Conservation (phyloP, 2,888 invertebrate species). For the Lacanobia oleracea region DNA sequence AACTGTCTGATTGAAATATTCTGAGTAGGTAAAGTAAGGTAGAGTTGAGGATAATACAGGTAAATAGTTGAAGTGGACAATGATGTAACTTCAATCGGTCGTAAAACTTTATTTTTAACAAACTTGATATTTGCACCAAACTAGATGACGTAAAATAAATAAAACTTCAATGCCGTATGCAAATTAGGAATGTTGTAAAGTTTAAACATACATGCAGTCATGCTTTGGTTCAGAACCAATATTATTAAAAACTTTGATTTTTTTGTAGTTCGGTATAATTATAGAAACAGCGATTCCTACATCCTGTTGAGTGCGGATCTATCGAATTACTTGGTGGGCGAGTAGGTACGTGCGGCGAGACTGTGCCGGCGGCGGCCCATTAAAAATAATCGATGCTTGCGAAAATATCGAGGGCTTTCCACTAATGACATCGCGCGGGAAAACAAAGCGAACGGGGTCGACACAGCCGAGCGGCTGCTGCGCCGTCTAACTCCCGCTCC, state of each 20-base stretch:
- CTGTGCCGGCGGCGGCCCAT: constrained; percentile 84
- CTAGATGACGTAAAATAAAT: constrained; percentile 34
- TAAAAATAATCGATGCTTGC: constrained; percentile 89
- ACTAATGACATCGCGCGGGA: constrained; percentile 88
- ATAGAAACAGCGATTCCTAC: constrained; percentile 40
- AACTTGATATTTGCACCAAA: constrained; percentile 11
- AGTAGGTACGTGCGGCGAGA: constrained; percentile 75
- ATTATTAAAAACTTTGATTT: constrained; percentile 24
- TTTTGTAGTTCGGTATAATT: constrained; percentile 36
- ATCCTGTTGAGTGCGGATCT: constrained; percentile 61
- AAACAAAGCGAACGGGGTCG: constrained; percentile 85
- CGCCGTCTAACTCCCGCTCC: constrained; percentile 57
- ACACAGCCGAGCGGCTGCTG: constrained; percentile 58
- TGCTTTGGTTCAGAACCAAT: constrained; percentile 27
- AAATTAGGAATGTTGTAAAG: constrained; percentile 24
- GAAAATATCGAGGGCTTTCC: constrained; percentile 89
- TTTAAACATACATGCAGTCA: constrained; percentile 18
- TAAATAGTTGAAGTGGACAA: constrained; percentile 8
- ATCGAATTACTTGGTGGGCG: constrained; percentile 68
- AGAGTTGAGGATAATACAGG: background rate
- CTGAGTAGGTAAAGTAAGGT: background rate
- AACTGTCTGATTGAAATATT: background rate
- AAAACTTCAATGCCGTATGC: constrained; percentile 31
- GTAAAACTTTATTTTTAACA: constrained; percentile 1
- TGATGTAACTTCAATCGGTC: constrained; percentile 12